Base-by-base conservation (phyloP, 1,140 invertebrate species). In the Grapholita molesta region DNA sequence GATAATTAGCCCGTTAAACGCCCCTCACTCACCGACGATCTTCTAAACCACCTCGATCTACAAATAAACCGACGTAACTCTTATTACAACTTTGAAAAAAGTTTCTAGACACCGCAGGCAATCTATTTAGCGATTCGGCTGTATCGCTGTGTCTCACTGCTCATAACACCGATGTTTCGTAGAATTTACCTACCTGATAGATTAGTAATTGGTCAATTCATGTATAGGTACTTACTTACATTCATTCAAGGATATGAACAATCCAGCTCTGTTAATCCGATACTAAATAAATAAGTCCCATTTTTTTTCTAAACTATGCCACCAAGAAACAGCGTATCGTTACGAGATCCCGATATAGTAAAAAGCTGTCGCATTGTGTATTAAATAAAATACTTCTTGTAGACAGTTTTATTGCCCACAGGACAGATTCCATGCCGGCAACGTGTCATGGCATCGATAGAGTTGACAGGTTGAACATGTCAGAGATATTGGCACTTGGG, bases 1-100 rank as follows among this genome's bases (percentile, higher is more conserved):
- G 91, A 91, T 92, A 92, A 92, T 92, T 92, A 92, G 89, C 89
- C 90, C 88, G 90, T 92, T 91, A 92, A 91, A 90, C 85, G 84
- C 84, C 86, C 86, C 88, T 86, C 87, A 84, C 83, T 87, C 84
- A 84, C 79, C 80, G 80, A 80, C 82, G 79, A 80, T 85, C 83
- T 84, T 77, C 79, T 82, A 85, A 85, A 78, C 78, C 78, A 75
- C 80, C 57, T 28, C 38, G 6, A 65, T 23, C n/a, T 66, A 66
- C 30, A 65, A n/a, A 66, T 25, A 57, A 12, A 70, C 66, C 42
- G 52, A 81, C 74, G 72, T 76, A 76, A 67, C 68, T 72, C 52
- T 65, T 70, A 71, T 72, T 48, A 66, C 69, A 71, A 68, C 57
- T 25, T 23, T 68, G 24, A 69, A 48, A 68, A 66, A 55, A 69